Evolutionary conservation across 1,140 invertebrate species (phyloP), one percentile per base, ranked within the genome.

Genomic region (Chironomus striatipennis): DNA sequence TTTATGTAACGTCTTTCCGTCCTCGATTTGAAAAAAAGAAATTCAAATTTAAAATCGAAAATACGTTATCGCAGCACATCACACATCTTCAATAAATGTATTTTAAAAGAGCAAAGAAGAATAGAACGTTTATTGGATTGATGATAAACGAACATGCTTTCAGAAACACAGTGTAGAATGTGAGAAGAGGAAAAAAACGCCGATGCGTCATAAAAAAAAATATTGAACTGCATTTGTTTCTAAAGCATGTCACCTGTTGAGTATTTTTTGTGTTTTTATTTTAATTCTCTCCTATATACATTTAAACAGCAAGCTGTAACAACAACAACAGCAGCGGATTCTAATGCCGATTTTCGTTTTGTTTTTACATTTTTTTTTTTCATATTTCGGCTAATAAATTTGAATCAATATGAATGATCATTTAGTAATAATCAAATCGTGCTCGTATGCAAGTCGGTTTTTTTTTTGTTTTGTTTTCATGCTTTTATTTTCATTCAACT

Each of bases 381-480:
- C 5, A n/a, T 57, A n/a, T 57, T 57, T 57, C 47, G 47, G 47
- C 47, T 57, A 57, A 57, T 57, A 57, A 57, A 57, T 57, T 2
- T 34, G 24, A 34, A 57, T 57, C 47, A n/a, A 57, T 57, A 57
- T 57, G 47, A 57, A n/a, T 57, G 65, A 70, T 70, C 65, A 2
- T 34, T 34, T 34, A 70, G 65, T 70, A 8, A 70, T 17, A 70
- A 70, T 70, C 65, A 70, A 67, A 70, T 21, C 65, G 65, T 70
- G 65, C 20, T 70, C 20, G 65, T 20, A 70, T 70, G 65, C 65
- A 70, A 18, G 65, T 70, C 65, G 65, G 65, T 8, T 5, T 67
- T 67, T 57, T 57, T 57, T 5, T 67, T 67, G 9, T 57, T 57
- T 57, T 57, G 47, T 57, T 57, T 57, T 57, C 15, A 57, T 57